Percentiles rank a stretch among this genome's conserved stretches.
phyloP scores from a whole-genome alignment of 2,113 vertebrate species.

The Semnornis frantzii region DNA sequence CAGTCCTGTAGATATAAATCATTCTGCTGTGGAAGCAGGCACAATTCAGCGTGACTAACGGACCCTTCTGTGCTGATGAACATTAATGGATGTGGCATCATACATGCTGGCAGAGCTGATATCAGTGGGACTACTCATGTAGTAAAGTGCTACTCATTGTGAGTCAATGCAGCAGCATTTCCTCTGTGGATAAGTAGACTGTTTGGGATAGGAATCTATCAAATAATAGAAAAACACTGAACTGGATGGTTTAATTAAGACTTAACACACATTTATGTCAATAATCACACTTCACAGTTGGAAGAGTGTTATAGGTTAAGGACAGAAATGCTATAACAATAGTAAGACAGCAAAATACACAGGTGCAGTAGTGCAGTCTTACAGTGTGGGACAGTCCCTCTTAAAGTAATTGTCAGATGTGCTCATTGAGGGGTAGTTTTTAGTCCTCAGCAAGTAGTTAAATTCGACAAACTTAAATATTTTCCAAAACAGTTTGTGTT shows the following conservation, averaged over 20 bases:
- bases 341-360: neutral
- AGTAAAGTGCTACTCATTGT: neutral
- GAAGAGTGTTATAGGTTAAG: neutral
- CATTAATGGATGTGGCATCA: constrained; percentile 47
- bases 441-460: constrained; percentile 32
- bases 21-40: constrained; percentile 42
- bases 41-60: constrained; percentile 47
- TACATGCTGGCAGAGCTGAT: neutral
- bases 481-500: constrained; percentile 67
- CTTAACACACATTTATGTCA: neutral
- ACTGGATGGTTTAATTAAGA: constrained; percentile 1
- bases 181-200: neutral
- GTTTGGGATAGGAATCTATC: neutral
- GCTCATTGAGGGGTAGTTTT: neutral
- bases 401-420: neutral
- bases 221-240: neutral
- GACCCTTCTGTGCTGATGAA: constrained; percentile 54
- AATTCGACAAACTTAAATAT: constrained; percentile 56
- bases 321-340: neutral
- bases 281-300: neutral
- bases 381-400: constrained; percentile 7
- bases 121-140: neutral
- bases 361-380: neutral
- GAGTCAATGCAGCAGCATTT: neutral
- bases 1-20: constrained; percentile 53